Percentiles rank a stretch among this genome's conserved stretches.
These are phyloP conservation scores for Todiramphus saurophagus DNA, from an alignment of 2,113 vertebrate genomes.

Conservation along the genomic window DNA sequence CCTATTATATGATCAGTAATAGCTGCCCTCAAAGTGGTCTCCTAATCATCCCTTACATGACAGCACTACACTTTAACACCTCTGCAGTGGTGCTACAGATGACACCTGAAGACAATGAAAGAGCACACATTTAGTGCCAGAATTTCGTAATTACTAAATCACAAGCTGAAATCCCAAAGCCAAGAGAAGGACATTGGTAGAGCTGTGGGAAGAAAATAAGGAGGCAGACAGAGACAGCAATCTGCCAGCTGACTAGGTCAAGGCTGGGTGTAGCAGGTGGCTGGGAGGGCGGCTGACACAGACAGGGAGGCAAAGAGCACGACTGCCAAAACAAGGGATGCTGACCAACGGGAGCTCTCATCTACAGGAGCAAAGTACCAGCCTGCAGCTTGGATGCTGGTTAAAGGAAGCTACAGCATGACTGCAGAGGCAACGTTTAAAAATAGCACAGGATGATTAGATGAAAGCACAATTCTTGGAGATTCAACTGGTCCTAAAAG, in stretches of 20 bases:
- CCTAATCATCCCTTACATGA: not conserved
- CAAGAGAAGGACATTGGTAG: not conserved
- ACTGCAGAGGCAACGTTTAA: not conserved
- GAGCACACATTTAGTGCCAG: not conserved
- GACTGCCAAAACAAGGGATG: not conserved
- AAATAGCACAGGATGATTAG: not conserved
- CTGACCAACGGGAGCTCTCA: not conserved
- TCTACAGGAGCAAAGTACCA: not conserved
- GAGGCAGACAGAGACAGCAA: not conserved
- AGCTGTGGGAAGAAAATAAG: not conserved
- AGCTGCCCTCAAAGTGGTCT: not conserved
- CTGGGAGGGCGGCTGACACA: not conserved
- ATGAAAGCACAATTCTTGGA: not conserved
- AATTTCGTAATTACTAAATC: not conserved
- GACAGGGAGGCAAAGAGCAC: not conserved
- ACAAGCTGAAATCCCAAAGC: not conserved
- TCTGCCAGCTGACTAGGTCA: not conserved
- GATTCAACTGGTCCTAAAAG: not conserved
- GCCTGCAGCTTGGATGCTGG: not conserved
- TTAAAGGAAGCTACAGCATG: not conserved
- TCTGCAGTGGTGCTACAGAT: not conserved
- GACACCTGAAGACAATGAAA: not conserved
- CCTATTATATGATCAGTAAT: not conserved
- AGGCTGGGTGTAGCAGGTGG: rapidly evolving
- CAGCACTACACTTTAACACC: not conserved